Evolutionary conservation across 2,113 vertebrate species (phyloP).

Genomic region (Chamaea fasciata): DNA sequence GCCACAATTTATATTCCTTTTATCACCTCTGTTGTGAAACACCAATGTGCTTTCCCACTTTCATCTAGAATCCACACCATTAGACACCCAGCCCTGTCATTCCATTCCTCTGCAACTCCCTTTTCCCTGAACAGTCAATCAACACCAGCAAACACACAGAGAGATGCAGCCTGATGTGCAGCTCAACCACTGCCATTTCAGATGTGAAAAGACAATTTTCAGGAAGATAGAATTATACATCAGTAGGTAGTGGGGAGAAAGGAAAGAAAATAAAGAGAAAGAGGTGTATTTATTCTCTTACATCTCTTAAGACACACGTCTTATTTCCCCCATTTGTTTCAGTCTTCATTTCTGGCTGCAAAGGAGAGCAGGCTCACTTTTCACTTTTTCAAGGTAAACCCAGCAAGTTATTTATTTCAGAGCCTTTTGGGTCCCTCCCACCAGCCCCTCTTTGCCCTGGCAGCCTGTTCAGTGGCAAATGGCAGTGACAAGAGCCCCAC

Average conservation of each 20-base stretch:
- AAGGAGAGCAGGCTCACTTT: background rate
- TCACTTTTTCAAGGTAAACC: background rate
- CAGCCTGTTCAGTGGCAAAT: background rate
- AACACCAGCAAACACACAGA: background rate
- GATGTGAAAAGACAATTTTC: background rate
- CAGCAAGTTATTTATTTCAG: background rate
- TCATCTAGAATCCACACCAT: background rate
- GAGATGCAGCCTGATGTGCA: background rate
- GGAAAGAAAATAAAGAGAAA: background rate
- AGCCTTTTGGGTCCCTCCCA: background rate
- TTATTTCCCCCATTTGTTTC: background rate
- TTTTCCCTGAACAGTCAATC: slow-evolving; percentile 2
- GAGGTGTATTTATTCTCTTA: background rate
- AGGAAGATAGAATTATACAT: background rate
- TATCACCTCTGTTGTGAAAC: background rate
- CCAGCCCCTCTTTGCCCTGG: background rate
- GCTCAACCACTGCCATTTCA: background rate
- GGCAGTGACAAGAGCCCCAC: background rate
- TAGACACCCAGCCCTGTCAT: background rate
- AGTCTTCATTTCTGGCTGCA: background rate
- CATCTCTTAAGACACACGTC: background rate
- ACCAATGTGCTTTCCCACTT: background rate
- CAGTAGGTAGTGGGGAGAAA: background rate
- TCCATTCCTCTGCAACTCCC: background rate
- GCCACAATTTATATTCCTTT: background rate